Base-by-base conservation (phyloP, 2,797 vertebrate species). In the Acridotheres tristis region DNA sequence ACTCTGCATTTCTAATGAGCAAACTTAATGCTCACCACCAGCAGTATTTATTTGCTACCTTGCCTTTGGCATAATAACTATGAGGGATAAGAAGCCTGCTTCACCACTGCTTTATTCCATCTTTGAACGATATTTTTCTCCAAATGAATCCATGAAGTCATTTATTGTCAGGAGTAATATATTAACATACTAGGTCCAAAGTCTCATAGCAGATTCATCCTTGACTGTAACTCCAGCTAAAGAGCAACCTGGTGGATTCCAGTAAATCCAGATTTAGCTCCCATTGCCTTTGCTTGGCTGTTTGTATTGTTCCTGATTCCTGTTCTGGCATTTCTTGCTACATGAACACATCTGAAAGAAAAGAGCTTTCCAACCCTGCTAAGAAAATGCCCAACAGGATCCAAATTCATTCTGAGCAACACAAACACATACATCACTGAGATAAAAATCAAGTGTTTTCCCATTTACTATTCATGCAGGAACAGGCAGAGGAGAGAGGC, bases 1-100 rank as follows among this genome's bases (percentile, higher is more conserved):
- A 82, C 72, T 96, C 75, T 88, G 92, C 88, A 94, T 95, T 95
- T 93, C 78, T 93, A 96, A 96, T 82, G 30, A 96, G 67, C 47
- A 88, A 75, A 81, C 61, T 61, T 83, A 86, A 94, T 71, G 87
- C 83, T 95, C 72, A 85, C 51, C 74, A 77, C 61, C 75, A 94
- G 77, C 42, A 67, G 36, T 57, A 79, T 90, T 88, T 93, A 86
- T 78, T 72, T 89, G 65, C 84, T 86, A 66, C 63, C 47, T 65
- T 91, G 73, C 69, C 88, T 83, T 71, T 79, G 42, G 69, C 73
- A 85, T 77, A 93, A 61, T 69, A 88, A 78, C 85, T 75, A 10
- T 0, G 4, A 79, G 63, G 77, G 61, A 87, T 62, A 85, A 85
- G 68, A 63, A 82, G 43, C 23, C 42, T 58, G 25, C 69, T 90